A percentile compares a stretch with the other conserved stretches of the same genome.
Conservation (phyloP, 2,888 invertebrate genomes). For the Drosophila ochracea region DNA sequence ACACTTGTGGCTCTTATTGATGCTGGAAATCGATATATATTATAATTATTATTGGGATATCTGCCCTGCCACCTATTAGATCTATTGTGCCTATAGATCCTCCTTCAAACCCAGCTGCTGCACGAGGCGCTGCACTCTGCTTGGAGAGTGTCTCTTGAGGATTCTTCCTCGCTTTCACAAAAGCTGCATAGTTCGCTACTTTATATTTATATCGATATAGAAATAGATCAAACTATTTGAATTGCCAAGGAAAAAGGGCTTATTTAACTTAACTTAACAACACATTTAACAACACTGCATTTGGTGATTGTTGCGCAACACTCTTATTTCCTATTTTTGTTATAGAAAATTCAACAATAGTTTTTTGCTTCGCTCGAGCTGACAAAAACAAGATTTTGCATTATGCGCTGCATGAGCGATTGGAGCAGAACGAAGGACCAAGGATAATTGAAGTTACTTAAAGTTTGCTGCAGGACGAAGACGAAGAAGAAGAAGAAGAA, state of each 20-base stretch:
- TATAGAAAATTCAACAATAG: neutral
- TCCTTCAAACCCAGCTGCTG: too few relatives aligned
- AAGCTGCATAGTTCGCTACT: too few relatives aligned
- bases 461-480: slow-evolving; percentile 15
- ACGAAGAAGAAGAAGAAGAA: neutral
- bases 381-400: neutral
- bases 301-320: neutral
- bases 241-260: neutral
- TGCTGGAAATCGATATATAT: neutral
- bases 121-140: too few relatives aligned
- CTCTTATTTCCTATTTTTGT: neutral
- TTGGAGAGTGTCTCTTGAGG: too few relatives aligned
- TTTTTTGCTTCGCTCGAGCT: neutral
- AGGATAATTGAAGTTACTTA: slow-evolving; percentile 57
- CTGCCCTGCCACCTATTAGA: too few relatives aligned
- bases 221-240: neutral
- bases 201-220: neutral
- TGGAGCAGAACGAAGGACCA: slow-evolving; percentile 7
- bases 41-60: too few relatives aligned
- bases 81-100: too few relatives aligned
- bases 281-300: neutral
- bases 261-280: too few relatives aligned
- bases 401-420: slow-evolving; percentile 18
- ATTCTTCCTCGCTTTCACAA: too few relatives aligned
- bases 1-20: neutral